These are phyloP conservation scores for Chrysaora quinquecirrha DNA, from an alignment of 30 jellyfish, hydroid and myxozoan genomes.

Conservation along the genomic window DNA sequence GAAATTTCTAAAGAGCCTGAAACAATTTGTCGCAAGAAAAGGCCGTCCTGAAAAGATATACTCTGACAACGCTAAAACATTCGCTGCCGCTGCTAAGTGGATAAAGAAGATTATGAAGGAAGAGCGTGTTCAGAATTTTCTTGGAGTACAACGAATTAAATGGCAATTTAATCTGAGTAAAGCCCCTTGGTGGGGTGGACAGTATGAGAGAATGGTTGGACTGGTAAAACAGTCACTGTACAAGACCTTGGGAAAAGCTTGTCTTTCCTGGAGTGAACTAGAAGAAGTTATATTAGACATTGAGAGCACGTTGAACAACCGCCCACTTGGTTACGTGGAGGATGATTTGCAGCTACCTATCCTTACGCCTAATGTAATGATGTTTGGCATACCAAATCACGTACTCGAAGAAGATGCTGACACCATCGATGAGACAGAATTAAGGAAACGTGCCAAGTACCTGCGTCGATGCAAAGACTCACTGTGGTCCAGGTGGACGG, in stretches of 20 bases:
- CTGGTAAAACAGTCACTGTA: slow-evolving; percentile 50
- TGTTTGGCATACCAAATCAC: slow-evolving; percentile 22
- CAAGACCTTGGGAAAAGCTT: slow-evolving; percentile 30
- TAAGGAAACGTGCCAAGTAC: slow-evolving; percentile 43
- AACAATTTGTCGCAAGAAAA: slow-evolving; percentile 61
- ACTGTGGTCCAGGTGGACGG: slow-evolving; percentile 54
- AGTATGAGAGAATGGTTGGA: slow-evolving; percentile 62
- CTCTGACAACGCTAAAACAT: slow-evolving; percentile 67
- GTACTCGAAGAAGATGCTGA: slow-evolving; percentile 28
- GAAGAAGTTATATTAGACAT: slow-evolving; percentile 32
- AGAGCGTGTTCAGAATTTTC: background rate
- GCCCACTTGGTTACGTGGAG: slow-evolving; percentile 54
- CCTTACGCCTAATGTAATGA: slow-evolving; percentile 56
- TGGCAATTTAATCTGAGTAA: slow-evolving; percentile 69
- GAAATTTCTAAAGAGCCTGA: slow-evolving; percentile 38
- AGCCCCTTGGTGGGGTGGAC: slow-evolving; percentile 80
- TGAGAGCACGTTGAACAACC: slow-evolving; percentile 43
- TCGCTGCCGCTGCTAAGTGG: slow-evolving; percentile 50
- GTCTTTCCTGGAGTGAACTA: slow-evolving; percentile 8
- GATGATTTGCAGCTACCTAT: slow-evolving; percentile 38
- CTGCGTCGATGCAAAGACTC: slow-evolving; percentile 36
- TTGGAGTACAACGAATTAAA: background rate
- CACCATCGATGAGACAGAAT: slow-evolving; percentile 31
- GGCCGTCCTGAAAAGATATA: slow-evolving; percentile 70
- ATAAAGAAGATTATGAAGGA: background rate